phyloP scores from a whole-genome alignment of 2,797 vertebrate species.

The Meda fulgida region DNA sequence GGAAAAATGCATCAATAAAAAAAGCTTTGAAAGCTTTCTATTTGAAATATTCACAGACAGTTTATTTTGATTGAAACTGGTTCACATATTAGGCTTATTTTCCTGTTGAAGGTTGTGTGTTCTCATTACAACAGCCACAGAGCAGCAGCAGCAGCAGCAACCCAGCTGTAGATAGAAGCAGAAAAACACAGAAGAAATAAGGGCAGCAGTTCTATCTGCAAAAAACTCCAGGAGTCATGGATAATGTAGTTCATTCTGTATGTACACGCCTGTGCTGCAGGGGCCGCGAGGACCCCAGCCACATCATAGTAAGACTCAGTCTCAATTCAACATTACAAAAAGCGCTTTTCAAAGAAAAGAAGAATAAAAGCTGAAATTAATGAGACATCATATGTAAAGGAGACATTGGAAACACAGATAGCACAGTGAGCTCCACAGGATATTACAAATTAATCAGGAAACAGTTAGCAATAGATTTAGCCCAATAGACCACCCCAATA shows the following conservation, averaged over 20 bases:
- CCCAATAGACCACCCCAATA: background rate
- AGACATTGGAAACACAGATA: conserved; percentile 64
- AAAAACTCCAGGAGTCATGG: conserved; percentile 68
- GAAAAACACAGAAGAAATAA: conserved; percentile 76
- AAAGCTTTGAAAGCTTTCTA: conserved; percentile 58
- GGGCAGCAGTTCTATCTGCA: conserved; percentile 69
- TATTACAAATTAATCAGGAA: conserved; percentile 58
- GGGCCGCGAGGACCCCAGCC: conserved; percentile 62
- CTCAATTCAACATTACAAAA: conserved; percentile 63
- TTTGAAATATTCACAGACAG: conserved; percentile 93
- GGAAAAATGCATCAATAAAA: conserved; percentile 44
- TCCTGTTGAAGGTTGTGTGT: conserved; percentile 77
- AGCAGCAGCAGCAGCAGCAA: conserved; percentile 82
- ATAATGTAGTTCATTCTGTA: conserved; percentile 66
- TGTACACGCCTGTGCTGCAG: conserved; percentile 72
- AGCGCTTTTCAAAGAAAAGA: conserved; percentile 55
- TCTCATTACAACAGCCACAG: conserved; percentile 93
- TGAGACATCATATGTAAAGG: conserved; percentile 33
- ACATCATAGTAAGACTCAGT: conserved; percentile 67
- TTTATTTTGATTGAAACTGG: conserved; percentile 98
- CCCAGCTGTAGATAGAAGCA: conserved; percentile 89
- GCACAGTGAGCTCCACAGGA: conserved; percentile 71
- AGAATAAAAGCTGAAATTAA: conserved; percentile 39
- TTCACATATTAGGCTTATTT: conserved; percentile 89
- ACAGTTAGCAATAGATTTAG: too few relatives aligned